These are phyloP conservation scores for Sinocyclocheilus grahami DNA, from an alignment of 2,113 vertebrate genomes.

Conservation along the genomic window DNA sequence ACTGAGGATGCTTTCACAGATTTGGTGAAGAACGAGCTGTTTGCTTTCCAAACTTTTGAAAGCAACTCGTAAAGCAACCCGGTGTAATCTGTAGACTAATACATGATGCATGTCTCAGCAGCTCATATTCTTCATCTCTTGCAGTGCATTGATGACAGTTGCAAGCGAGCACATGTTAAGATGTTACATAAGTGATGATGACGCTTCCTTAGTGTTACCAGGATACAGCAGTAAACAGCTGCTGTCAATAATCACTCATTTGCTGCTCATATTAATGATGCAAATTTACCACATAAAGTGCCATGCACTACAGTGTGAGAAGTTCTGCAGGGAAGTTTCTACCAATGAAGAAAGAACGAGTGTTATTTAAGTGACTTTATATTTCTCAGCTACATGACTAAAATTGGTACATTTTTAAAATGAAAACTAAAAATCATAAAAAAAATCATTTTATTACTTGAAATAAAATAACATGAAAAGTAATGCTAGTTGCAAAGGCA, in stretches of 20 bases:
- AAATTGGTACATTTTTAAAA: background rate
- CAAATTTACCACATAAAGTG: background rate
- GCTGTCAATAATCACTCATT: conserved; percentile 4
- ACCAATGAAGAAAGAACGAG: background rate
- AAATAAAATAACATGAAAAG: background rate
- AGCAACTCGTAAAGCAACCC: background rate
- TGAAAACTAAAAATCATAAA: background rate
- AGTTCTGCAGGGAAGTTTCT: background rate
- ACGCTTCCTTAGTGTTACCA: background rate
- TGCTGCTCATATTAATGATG: background rate
- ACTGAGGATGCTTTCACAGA: background rate
- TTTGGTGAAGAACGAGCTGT: background rate
- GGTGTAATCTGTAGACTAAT: background rate
- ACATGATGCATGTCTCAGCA: background rate
- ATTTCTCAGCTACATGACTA: background rate
- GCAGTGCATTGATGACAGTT: background rate
- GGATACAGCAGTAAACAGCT: background rate
- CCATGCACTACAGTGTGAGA: background rate
- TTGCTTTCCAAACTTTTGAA: background rate
- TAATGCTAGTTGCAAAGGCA: background rate
- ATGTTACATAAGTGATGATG: background rate
- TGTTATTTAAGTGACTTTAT: background rate
- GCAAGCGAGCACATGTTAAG: background rate
- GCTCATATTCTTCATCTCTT: background rate
- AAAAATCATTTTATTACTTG: too few relatives aligned